Evolutionary conservation across 1,140 invertebrate genomes (phyloP), one percentile per base, ranked within the genome.

Genomic region (Penaeus vannamei): DNA sequence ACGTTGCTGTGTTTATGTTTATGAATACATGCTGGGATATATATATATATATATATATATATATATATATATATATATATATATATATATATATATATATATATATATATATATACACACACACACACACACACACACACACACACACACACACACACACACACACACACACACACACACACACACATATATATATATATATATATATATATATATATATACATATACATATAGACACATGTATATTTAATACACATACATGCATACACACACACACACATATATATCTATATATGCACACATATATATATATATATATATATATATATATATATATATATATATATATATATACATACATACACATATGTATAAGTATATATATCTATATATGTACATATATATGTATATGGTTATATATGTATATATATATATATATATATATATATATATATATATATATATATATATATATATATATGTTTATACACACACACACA

Each of bases 141-240:
- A 81, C 79, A 81, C 79, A 81, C 79, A 81, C 36, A 66, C 36
- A 42, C 36, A 42, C 36, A 42, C 36, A 42, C 36, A 42, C 4
- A 2, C 36, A 36, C 79, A 81, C 79, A 81, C 79, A 81, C 79
- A 81, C 79, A 81, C 79, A 81, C 79, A 81, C 60, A 81, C 29
- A 29, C 60, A 81, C 79, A 81, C 79, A 81, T 7, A 81, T 7
- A 81, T 7, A 81, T 7, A 81, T 7, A 81, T 5, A 81, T 5
- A 81, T 5, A 81, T 5, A 29, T 5, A 81, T 5, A 81, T 7
- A 81, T 7, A 29, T 7, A 81, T 7, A 81, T 7, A 81, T 7
- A 81, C 7, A 81, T 29, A 81, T 29, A 81, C 7, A 81, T 29
- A 81, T 29, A 81, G 1, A 81, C 7, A 81, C 7, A 81, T 29